Percentiles rank a stretch among this genome's conserved stretches.
phyloP scores from a whole-genome alignment of 2,113 vertebrate species.

The Lontra canadensis region DNA sequence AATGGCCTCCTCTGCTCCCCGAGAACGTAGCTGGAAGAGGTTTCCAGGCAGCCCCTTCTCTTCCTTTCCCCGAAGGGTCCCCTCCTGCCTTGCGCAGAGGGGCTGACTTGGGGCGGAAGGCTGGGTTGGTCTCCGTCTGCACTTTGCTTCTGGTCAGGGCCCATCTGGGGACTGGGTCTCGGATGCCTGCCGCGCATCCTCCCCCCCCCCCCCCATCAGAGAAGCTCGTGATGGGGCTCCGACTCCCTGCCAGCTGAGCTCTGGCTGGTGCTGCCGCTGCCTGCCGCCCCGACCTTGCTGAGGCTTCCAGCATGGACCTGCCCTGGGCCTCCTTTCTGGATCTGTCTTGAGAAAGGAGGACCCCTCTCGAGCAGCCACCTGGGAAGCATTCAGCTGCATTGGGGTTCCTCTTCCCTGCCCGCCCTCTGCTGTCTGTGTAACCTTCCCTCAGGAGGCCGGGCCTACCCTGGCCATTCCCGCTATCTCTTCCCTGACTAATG shows the following conservation, averaged over 20 bases:
- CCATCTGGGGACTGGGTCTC: conserved; percentile 19
- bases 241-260: neutral
- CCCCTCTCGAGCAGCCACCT: conserved; percentile 7
- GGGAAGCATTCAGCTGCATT: conserved; percentile 57
- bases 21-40: neutral
- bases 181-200: conserved; percentile 50
- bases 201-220: conserved; percentile 70
- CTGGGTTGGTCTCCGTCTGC: neutral
- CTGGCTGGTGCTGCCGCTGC: conserved; percentile 62
- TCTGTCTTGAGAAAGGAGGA: conserved; percentile 63
- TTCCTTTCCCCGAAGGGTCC: neutral
- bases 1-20: neutral
- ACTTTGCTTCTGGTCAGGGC: conserved; percentile 61
- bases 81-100: neutral
- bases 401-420: conserved; percentile 39
- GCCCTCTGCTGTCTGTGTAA: conserved; percentile 69
- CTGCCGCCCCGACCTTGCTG: conserved; percentile 51
- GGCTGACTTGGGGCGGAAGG: neutral
- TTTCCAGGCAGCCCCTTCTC: neutral
- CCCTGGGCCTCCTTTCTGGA: conserved; percentile 59
- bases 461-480: neutral
- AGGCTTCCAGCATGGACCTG: conserved; percentile 69
- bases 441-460: neutral
- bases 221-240: conserved; percentile 53
- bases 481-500: conserved; percentile 80